These are phyloP conservation scores for Sturnus vulgaris DNA, from an alignment of 2,113 vertebrate genomes.

Conservation along the genomic window DNA sequence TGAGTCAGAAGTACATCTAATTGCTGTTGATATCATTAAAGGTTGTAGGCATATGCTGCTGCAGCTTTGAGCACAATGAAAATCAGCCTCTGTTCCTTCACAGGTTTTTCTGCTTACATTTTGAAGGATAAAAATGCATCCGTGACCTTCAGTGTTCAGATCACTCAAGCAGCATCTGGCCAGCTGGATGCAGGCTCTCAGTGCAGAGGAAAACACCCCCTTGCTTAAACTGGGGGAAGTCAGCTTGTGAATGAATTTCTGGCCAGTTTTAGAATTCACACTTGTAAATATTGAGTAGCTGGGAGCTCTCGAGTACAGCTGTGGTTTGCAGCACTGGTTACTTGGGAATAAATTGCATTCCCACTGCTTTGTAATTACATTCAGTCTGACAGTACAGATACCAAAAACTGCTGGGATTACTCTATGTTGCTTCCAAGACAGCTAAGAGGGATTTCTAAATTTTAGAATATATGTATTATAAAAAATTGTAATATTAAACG, in stretches of 20 bases:
- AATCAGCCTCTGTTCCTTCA: neutral
- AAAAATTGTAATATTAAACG: neutral
- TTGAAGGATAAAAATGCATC: neutral
- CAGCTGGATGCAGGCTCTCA: conserved; percentile 14
- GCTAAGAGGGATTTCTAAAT: neutral
- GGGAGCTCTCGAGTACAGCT: neutral
- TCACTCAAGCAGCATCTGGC: neutral
- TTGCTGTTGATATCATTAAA: neutral
- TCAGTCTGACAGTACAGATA: neutral
- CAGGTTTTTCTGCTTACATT: neutral
- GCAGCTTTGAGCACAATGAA: neutral
- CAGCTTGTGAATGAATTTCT: neutral
- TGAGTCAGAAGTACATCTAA: neutral
- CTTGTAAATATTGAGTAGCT: neutral
- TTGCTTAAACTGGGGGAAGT: neutral
- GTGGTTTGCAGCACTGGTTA: neutral
- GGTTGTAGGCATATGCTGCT: neutral
- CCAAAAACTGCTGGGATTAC: neutral
- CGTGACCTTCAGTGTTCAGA: neutral
- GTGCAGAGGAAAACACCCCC: neutral
- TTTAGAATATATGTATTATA: neutral
- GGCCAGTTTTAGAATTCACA: neutral
- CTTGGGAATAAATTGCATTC: neutral
- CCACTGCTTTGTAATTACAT: neutral
- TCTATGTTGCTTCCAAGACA: neutral